phyloP scores from a whole-genome alignment of 2,113 vertebrate species.

The Merops nubicus region DNA sequence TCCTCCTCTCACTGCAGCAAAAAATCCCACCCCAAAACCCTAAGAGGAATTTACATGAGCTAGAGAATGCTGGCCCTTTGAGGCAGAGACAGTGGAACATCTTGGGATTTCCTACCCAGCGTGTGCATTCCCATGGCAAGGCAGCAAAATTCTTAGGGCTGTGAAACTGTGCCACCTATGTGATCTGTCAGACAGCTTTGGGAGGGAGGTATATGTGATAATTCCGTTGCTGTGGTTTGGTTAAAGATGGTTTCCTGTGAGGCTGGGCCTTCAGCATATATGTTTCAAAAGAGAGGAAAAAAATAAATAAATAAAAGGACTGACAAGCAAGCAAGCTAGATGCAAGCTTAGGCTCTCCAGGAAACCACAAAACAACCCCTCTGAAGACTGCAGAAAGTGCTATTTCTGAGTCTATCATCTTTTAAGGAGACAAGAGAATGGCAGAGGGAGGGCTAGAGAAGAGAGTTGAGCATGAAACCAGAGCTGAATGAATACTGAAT shows the following conservation, averaged over 20 bases:
- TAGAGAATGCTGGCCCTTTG: not conserved
- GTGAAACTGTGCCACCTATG: conserved; percentile 41
- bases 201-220: not conserved
- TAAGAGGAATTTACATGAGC: not conserved
- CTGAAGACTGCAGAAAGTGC: not conserved
- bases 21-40: not conserved
- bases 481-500: not conserved
- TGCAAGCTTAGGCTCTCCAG: conserved; percentile 50
- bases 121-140: conserved; percentile 30
- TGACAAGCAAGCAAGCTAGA: conserved; percentile 10
- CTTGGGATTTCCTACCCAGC: conserved; percentile 17
- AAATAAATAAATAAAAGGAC: not conserved
- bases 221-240: conserved; percentile 32
- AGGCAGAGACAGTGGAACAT: not conserved
- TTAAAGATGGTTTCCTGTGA: conserved; percentile 52
- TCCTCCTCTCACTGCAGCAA: not conserved
- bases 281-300: not conserved
- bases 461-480: not conserved
- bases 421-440: not conserved
- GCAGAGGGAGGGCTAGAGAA: not conserved
- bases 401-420: conserved; percentile 1
- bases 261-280: not conserved
- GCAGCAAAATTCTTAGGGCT: conserved; percentile 7
- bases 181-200: conserved; percentile 24
- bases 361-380: conserved; percentile 62